Evolutionary conservation across 2,113 vertebrate genomes (phyloP), one percentile per base, ranked within the genome.

Genomic region (Austrofundulus limnaeus): DNA sequence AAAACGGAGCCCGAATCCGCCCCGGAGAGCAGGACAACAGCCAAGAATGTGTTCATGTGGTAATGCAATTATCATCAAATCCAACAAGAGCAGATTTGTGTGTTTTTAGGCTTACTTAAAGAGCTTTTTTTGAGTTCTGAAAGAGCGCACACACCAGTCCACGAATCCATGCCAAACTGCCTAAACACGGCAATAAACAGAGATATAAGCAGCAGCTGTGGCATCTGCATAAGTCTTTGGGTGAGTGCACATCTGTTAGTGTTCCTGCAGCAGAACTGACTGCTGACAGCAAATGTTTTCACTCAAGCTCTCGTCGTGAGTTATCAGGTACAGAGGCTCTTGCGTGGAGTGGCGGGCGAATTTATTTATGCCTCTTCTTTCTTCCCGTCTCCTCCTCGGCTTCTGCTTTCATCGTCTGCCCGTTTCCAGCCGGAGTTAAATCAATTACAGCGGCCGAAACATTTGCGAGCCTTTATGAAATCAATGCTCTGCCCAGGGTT

Each of bases 21-120:
- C 84, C 74, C 8, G 25, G 84, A 81, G 84, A 83, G 23, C 70
- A 63, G 80, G 70, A 85, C 77, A 79, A 78, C 77, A 38, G 86
- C 84, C 87, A 89, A 89, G 85, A 81, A 82, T 82, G 76, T 82
- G 87, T 73, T 84, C 79, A 81, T 75, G 42, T 85, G 85, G 60
- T 84, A 86, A 85, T 83, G 79, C 80, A 77, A 90, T 90, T 82
- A 84, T 72, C 75, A 61, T 88, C 81, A 82, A 78, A 70, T 77
- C 66, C 62, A 70, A 80, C 57, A 23, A 58, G 61, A 83, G 63
- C 75, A 75, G 13, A 81, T 81, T 80, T 58, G 38, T 34, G 21
- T 15, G 39, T 56, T 57, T 66, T 69, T 65, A 34, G 57, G 23
- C 54, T 77, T 84, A 72, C 71, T 74, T 69, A 61, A 60, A 61